Percentiles rank a stretch among this genome's conserved stretches.
Conservation (phyloP, 23 tunicate genomes). For the Corella eumyota region DNA sequence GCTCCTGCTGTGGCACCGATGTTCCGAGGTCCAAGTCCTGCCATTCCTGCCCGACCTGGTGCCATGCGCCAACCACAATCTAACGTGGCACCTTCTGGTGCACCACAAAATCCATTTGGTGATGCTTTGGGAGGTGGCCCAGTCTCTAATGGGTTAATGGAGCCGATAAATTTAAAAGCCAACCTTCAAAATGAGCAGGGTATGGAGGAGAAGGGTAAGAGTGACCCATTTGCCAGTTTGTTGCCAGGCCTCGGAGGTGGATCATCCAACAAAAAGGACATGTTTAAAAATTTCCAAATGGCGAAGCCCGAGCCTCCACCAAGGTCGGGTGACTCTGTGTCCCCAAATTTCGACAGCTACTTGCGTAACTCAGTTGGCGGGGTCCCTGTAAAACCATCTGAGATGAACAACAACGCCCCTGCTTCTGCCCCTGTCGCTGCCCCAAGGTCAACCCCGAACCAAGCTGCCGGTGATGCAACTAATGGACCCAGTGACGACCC, state of each 20-base stretch:
- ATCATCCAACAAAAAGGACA: constrained; percentile 52
- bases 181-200: constrained; percentile 9
- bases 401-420: not conserved
- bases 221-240: constrained; percentile 72
- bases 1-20: not conserved
- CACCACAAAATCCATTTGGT: constrained; percentile 78
- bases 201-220: not conserved
- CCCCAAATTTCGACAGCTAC: constrained; percentile 44
- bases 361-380: constrained; percentile 66
- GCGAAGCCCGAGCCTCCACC: constrained; percentile 69
- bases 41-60: constrained; percentile 57
- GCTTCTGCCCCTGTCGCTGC: constrained; percentile 16
- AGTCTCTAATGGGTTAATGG: constrained; percentile 18
- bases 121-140: constrained; percentile 31
- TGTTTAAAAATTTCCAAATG: constrained; percentile 91
- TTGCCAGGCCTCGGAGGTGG: constrained; percentile 52
- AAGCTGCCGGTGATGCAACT: constrained; percentile 4
- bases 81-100: constrained; percentile 33
- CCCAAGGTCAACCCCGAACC: constrained; percentile 11
- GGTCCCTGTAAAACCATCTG: constrained; percentile 21
- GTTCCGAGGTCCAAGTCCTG: constrained; percentile 66
- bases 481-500: constrained; percentile 14
- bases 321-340: constrained; percentile 7
- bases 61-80: constrained; percentile 63
- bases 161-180: constrained; percentile 21